A percentile compares a stretch with the other conserved stretches of the same genome.
phyloP scores from a whole-genome alignment of 2,888 invertebrate species.

The Acleris sparsana region DNA sequence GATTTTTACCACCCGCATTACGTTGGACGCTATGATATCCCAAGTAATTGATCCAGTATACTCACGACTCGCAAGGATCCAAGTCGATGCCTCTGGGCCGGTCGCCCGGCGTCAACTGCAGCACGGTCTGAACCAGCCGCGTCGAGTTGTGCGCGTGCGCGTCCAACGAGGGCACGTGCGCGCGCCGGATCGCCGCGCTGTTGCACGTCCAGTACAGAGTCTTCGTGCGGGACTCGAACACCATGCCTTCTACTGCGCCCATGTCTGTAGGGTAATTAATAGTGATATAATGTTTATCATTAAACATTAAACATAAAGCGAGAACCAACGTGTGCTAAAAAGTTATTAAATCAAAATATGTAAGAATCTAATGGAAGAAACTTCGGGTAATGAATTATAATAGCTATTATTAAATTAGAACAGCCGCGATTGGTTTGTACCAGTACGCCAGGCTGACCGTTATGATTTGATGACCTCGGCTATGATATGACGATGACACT shows the following conservation, averaged over 20 bases:
- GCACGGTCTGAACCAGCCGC: conserved; percentile 77
- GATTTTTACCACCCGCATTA: no score
- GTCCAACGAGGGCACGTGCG: conserved; percentile 42
- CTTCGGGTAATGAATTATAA: no score
- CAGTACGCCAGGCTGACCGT: conserved; percentile 93
- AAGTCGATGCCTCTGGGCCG: conserved; percentile 93
- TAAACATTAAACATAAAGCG: no score
- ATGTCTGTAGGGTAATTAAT: conserved; percentile 83
- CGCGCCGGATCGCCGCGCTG: conserved; percentile 79
- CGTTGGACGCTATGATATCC: no score
- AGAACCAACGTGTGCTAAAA: no score
- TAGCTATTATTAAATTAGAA: no score
- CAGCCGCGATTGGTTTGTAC: conserved; percentile 85
- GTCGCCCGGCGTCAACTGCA: conserved; percentile 87
- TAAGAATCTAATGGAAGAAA: no score
- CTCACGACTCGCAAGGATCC: conserved; percentile 88
- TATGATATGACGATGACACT: conserved; percentile 48
- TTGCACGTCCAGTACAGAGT: conserved; percentile 94
- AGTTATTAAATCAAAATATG: no score
- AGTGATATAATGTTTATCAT: no score
- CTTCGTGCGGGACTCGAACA: conserved; percentile 87
- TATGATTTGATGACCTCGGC: conserved; percentile 68
- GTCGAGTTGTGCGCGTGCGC: conserved; percentile 38
- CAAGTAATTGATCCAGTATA: not conserved
- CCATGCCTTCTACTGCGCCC: conserved; percentile 94